phyloP scores from a whole-genome alignment of 2,113 vertebrate species.

The Prolemur simus region DNA sequence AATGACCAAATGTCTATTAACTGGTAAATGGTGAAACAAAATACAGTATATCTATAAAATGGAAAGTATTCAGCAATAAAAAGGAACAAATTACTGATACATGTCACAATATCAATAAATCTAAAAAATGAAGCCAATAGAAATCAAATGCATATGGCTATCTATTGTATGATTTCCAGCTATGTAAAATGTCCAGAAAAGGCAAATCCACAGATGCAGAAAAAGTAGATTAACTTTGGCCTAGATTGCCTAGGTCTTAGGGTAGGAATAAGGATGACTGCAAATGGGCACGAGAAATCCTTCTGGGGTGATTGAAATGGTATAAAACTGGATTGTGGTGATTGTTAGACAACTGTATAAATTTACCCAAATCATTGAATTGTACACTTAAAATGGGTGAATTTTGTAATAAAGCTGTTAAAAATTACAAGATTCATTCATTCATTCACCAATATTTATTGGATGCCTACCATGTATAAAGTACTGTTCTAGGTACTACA shows the following conservation, averaged over 20 bases:
- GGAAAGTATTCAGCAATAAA: background rate
- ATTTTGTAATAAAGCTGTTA: constrained; percentile 18
- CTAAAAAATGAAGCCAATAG: constrained; percentile 10
- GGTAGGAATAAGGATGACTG: background rate
- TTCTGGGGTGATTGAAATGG: background rate
- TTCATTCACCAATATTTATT: background rate
- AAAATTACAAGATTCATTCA: background rate
- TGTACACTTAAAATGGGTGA: background rate
- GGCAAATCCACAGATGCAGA: background rate
- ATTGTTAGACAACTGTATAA: background rate
- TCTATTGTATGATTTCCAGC: background rate
- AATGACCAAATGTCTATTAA: background rate
- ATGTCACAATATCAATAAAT: background rate
- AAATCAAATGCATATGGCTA: background rate
- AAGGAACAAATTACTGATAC: background rate
- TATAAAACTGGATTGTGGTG: background rate
- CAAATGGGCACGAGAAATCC: background rate
- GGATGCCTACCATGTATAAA: background rate
- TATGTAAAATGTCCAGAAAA: background rate
- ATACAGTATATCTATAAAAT: background rate
- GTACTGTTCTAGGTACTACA: background rate
- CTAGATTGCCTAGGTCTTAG: background rate
- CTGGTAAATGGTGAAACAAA: background rate
- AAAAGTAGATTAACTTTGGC: background rate
- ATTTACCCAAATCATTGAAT: background rate